phyloP scores from a whole-genome alignment of 2,113 vertebrate species.

The Rattus norvegicus region GRCr8 NC_086037.1:30978001-30978500 shows the following conservation, averaged over 20 bases:
- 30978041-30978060: no score
- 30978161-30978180: not conserved
- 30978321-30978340: not conserved
- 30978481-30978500: not conserved
- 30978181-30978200: not conserved
- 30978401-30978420: not conserved
- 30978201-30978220: not conserved
- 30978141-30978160: not conserved
- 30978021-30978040: not conserved
- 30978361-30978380: not conserved
- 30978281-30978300: slow-evolving; percentile 23
- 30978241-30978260: not conserved
- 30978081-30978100: not conserved
- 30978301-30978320: not conserved
- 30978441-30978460: not conserved
- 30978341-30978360: not conserved
- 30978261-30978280: fast-evolving
- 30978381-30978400: not conserved
- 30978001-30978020: fast-evolving
- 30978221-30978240: not conserved
- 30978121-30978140: not conserved
- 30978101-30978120: not conserved
- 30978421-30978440: fast-evolving
- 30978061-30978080: not conserved
- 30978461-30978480: fast-evolving